Base-by-base conservation (phyloP, 2,797 vertebrate species). In the Synaphobranchus kaupii region DNA sequence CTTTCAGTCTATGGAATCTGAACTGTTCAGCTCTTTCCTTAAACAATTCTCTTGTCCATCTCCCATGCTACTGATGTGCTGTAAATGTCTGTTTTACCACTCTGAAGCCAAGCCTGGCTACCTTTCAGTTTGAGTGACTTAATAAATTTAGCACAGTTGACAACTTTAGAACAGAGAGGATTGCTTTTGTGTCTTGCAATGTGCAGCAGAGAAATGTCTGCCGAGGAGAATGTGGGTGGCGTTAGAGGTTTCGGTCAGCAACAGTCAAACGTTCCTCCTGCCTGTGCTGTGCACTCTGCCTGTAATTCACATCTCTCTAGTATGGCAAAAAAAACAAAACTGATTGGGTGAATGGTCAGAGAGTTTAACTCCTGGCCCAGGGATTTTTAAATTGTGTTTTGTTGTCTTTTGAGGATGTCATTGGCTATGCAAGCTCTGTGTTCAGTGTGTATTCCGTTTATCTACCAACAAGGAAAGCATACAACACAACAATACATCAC, bases 71-170 rank as follows among this genome's bases (percentile, higher is more conserved):
- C 88, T 91, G 44, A 91, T 92, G 90, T 94, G 94, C 93, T 95
- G 94, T 94, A 92, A 54, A 90, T 93, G 93, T 94, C 89, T 63
- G 86, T 93, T 92, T 94, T 91, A 94, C 94, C 95, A 95, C 94
- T 93, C 93, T 90, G 91, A 95, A 94, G 92, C 92, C 90, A 93
- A 92, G 91, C 93, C 94, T 95, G 93, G 94, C 89, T 84, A 83
- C 82, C 90, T 93, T 93, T 81, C 78, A 94, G 90, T 92, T 90
- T 91, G 92, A 93, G 92, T 93, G 89, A 90, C 85, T 85, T 87
- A 90, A 92, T 76, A 68, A 1, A 91, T 89, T 86, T 93, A 92
- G 93, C 91, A 88, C 22, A 71, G 20, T 52, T 50, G 60, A 28
- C 90, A 92, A 81, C 4, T 88, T 87, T 87, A 56, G 88, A 87